Evolutionary conservation across 2,113 vertebrate species (phyloP), one percentile per base, ranked within the genome.

Genomic region (Cricetomys ansorgei): DNA sequence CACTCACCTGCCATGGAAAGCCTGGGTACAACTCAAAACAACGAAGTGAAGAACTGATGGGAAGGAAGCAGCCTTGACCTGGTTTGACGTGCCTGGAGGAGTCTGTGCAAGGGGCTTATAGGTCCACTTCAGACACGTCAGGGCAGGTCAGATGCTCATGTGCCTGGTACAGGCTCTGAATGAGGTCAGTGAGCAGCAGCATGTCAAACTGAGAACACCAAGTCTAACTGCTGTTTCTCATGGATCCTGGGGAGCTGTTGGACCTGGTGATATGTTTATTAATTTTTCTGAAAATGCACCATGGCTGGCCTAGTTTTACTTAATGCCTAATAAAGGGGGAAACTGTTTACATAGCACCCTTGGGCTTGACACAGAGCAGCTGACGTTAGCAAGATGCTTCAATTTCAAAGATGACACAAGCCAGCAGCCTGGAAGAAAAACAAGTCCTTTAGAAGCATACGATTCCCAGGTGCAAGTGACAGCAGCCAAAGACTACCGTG

Each of bases 271-370:
- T 50, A 29, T n/a, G 88, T 92, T 96, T 94, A 92, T 92, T 96
- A 93, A 92, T 79, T 90, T 81, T 83, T 72, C 43, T 2, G 43
- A 75, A 96, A 89, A 84, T 62, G 88, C n/a, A 25, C 81, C 50
- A 45, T 62, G 88, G 90, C 75, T 0, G 0, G 81, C 95, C 95
- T 97, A 69, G 67, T 97, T 97, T 97, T 70, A 59, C 83, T 94
- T 92, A 84, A 91, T 91, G 96, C 94, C 94, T 94, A 96, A 97
- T 92, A 94, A 96, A 96, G 89, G 89, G 89, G 11, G 97, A 96
- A 96, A 75, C 70, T 95, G 94, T 96, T 95, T 84, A 89, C 77
- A 91, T 19, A 31, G 96, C 92, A 96, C 72, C 91, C 88, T 50
- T 87, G 96, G 81, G 94, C n/a, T 92, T 92, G 88, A 95, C 62